Evolutionary conservation across 2,797 vertebrate genomes (phyloP).

Genomic region (Poecilia picta): DNA sequence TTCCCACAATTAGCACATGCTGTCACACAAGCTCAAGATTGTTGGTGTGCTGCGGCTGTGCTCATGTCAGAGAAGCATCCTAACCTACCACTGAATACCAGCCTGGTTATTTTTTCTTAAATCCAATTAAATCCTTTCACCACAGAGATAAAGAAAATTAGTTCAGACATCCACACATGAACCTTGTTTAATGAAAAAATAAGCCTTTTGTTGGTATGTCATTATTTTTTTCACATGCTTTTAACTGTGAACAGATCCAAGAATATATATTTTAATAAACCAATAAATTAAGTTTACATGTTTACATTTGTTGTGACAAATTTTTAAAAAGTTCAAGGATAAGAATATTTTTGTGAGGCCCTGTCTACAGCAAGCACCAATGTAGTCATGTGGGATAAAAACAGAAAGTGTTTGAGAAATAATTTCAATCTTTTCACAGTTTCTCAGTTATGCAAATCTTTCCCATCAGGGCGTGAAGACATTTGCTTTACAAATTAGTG

Average conservation of each 20-base stretch:
- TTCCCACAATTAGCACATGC: too few relatives aligned
- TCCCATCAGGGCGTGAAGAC: not conserved
- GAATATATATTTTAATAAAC: not conserved
- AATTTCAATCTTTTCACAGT: not conserved
- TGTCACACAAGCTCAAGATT: too few relatives aligned
- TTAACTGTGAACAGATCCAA: not conserved
- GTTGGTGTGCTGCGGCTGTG: too few relatives aligned
- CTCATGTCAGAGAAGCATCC: too few relatives aligned
- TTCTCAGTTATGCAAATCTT: not conserved
- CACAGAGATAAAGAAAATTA: not conserved
- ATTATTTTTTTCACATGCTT: not conserved
- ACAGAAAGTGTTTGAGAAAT: not conserved
- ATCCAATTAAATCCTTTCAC: not conserved
- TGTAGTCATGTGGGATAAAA: not conserved
- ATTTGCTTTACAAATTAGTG: conserved; percentile 1
- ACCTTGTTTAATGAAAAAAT: not conserved
- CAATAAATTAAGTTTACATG: not conserved
- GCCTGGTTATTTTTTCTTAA: not conserved
- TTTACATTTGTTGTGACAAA: not conserved
- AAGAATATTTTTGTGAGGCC: not conserved
- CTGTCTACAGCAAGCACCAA: not conserved
- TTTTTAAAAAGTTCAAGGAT: not conserved
- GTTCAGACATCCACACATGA: not conserved
- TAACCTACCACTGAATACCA: too few relatives aligned
- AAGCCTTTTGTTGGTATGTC: not conserved